Conservation (phyloP, 2,888 invertebrate species). For the Aphodius granarius region DNA sequence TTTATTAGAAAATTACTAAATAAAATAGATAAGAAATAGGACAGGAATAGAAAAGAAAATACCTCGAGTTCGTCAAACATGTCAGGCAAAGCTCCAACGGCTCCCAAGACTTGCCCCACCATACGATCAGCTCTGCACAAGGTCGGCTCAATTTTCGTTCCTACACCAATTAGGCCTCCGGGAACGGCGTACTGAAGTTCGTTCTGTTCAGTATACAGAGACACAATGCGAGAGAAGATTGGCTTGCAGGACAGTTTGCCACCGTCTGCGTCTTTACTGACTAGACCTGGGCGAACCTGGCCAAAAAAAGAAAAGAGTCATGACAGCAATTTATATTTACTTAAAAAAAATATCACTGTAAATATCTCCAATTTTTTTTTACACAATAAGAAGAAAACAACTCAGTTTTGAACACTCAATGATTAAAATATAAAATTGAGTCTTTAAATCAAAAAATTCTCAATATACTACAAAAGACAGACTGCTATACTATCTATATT, state of each 20-base stretch:
- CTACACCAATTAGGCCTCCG: constrained; percentile 99
- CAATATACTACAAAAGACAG: no score
- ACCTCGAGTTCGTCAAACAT: constrained; percentile 98
- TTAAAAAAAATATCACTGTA: neutral
- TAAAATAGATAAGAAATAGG: neutral
- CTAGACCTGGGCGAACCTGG: constrained; percentile 87
- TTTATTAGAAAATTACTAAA: no score
- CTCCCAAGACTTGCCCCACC: constrained; percentile 91
- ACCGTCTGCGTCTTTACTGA: constrained; percentile 95
- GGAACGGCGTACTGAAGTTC: constrained; percentile 98
- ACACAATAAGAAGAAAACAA: no score
- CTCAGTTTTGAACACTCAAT: no score
- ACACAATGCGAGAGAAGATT: constrained; percentile 95
- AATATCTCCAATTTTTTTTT: no score
- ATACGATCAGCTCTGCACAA: constrained; percentile 97
- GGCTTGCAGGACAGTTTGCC: constrained; percentile 95
- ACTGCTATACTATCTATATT: no score
- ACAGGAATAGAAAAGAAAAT: constrained; percentile 21
- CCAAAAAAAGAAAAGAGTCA: constrained; percentile 16
- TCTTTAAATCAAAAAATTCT: no score
- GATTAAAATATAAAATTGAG: no score
- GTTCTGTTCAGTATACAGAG: constrained; percentile 97
- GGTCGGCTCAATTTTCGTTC: constrained; percentile 98
- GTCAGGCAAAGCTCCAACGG: constrained; percentile 94
- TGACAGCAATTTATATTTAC: neutral